Evolutionary conservation across 2,113 vertebrate genomes (phyloP).

Genomic region (Myxocyprinus asiaticus): DNA sequence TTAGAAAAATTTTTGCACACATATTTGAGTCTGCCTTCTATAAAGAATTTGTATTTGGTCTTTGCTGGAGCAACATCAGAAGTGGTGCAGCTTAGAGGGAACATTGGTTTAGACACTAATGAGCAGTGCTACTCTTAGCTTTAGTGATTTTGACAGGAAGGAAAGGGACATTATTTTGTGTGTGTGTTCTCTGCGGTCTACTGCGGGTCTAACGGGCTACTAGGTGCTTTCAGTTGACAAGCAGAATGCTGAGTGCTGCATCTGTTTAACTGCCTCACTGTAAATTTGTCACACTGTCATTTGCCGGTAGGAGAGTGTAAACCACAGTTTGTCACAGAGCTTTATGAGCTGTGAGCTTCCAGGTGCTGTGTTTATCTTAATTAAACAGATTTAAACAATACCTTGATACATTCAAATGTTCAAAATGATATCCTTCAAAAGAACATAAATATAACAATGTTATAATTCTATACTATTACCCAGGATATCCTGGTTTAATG

Average conservation of each 20-base stretch:
- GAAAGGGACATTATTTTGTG: slow-evolving; percentile 20
- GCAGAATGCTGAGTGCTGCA: slow-evolving; percentile 40
- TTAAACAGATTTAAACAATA: too few species aligned
- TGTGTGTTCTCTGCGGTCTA: background rate
- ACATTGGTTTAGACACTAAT: slow-evolving; percentile 21
- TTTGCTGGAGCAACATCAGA: too few species aligned
- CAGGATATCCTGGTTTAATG: background rate
- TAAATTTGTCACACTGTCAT: slow-evolving; percentile 70
- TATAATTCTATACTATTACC: background rate
- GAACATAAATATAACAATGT: too few species aligned
- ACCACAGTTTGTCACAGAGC: slow-evolving; percentile 70
- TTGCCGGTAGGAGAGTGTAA: slow-evolving; percentile 69
- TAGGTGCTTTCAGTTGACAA: slow-evolving; percentile 27
- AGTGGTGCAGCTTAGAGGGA: background rate
- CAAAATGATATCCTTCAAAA: too few species aligned
- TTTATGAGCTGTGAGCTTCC: slow-evolving; percentile 72
- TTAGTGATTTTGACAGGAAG: slow-evolving; percentile 23
- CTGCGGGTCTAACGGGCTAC: slow-evolving; percentile 36
- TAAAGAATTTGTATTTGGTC: too few species aligned
- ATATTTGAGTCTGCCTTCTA: background rate
- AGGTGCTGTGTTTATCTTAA: slow-evolving; percentile 52
- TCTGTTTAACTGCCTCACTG: slow-evolving; percentile 59
- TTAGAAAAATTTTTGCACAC: background rate
- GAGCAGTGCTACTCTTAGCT: slow-evolving; percentile 18
- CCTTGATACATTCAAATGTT: too few species aligned